A percentile compares a stretch with the other conserved stretches of the same genome.
phyloP scores from a whole-genome alignment of 2,113 vertebrate genomes.

The Patagioenas fasciata region DNA sequence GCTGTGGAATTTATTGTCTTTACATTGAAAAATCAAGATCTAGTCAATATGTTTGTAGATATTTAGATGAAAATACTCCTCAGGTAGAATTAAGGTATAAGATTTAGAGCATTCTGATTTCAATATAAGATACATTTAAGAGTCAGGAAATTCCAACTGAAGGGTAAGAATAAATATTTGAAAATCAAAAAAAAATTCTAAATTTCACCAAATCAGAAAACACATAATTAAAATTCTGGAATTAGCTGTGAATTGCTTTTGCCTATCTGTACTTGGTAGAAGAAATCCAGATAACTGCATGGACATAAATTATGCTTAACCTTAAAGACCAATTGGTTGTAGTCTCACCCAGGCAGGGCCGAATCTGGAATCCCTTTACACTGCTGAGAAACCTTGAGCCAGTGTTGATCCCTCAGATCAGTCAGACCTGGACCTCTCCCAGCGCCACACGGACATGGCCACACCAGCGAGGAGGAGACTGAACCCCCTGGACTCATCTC shows the following conservation, averaged over 20 bases:
- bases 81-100: conserved; percentile 18
- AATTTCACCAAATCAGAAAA: neutral
- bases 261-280: neutral
- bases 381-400: neutral
- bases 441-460: fast-evolving
- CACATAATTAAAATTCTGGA: neutral
- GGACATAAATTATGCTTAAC: neutral
- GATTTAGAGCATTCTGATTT: neutral
- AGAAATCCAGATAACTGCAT: neutral
- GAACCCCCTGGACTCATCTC: too few species aligned
- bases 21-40: conserved; percentile 12
- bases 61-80: neutral
- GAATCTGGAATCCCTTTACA: neutral
- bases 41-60: conserved; percentile 8
- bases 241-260: neutral
- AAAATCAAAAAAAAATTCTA: neutral
- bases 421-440: neutral
- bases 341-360: neutral
- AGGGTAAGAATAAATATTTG: neutral
- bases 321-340: neutral
- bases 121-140: neutral
- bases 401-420: neutral
- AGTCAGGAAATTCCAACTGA: neutral
- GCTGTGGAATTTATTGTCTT: conserved; percentile 49
- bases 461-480: neutral